Evolutionary conservation across 2,113 vertebrate species (phyloP).

Genomic region (Aplodontia rufa): DNA sequence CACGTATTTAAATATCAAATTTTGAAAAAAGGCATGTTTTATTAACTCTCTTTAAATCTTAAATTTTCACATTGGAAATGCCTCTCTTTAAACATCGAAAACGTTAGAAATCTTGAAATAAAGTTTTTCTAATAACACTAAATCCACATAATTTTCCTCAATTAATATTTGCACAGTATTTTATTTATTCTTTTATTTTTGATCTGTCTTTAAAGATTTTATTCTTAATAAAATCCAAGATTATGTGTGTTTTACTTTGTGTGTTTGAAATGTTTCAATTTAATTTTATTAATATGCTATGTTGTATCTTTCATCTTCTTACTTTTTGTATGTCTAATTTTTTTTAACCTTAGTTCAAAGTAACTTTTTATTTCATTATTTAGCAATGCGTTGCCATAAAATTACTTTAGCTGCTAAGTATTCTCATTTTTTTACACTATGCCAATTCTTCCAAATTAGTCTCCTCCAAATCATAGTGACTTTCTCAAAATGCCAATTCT

Average conservation of each 20-base stretch:
- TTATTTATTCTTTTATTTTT: not conserved
- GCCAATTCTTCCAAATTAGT: not conserved
- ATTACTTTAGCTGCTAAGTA: not conserved
- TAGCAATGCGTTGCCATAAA: not conserved
- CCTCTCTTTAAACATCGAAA: not conserved
- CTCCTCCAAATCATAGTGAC: not conserved
- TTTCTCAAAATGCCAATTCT: not conserved
- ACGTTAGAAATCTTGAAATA: not conserved
- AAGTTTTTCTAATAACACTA: not conserved
- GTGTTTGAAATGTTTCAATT: not conserved
- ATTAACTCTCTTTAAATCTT: not conserved
- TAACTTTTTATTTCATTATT: not conserved
- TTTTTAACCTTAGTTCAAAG: not conserved
- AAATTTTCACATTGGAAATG: not conserved
- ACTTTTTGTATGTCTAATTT: not conserved
- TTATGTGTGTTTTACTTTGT: not conserved
- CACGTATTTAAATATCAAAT: not conserved
- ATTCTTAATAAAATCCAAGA: not conserved
- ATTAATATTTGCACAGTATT: not conserved
- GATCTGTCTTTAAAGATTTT: no score
- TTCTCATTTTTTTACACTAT: not conserved
- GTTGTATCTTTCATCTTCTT: not conserved
- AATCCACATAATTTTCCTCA: not conserved
- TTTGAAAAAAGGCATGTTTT: not conserved
- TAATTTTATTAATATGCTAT: not conserved